Percentiles rank a stretch among this genome's conserved stretches.
Evolutionary conservation across 2,797 vertebrate genomes (phyloP).

Genomic region (Alcedo atthis): DNA sequence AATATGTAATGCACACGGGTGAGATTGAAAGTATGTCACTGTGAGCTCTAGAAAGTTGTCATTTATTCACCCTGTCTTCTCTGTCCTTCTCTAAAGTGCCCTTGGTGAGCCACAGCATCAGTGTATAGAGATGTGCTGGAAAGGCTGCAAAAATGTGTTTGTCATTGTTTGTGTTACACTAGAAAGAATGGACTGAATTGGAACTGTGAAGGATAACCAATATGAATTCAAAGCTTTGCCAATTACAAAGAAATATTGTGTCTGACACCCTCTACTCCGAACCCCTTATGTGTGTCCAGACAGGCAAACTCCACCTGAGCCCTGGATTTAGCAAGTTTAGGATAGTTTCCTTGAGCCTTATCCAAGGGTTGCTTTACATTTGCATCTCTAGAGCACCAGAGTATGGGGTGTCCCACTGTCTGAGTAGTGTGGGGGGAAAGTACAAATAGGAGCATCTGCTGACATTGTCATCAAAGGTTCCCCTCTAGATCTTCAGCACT

Average conservation of each 20-base stretch:
- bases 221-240: not conserved
- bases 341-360: not conserved
- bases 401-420: not conserved
- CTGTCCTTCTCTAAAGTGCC: not conserved
- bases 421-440: fast-evolving
- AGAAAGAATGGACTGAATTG: not conserved
- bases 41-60: not conserved
- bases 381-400: not conserved
- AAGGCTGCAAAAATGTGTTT: not conserved
- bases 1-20: not conserved
- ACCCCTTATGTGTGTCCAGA: not conserved
- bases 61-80: not conserved
- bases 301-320: not conserved
- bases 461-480: not conserved
- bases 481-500: not conserved
- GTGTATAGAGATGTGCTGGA: not conserved
- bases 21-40: not conserved
- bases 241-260: fast-evolving
- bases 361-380: not conserved
- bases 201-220: not conserved
- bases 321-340: not conserved
- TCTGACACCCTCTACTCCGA: not conserved
- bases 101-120: not conserved
- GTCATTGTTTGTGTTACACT: not conserved
- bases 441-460: not conserved